Evolutionary conservation across 2,888 invertebrate genomes (phyloP).

Genomic region (Watsonalla binaria): DNA sequence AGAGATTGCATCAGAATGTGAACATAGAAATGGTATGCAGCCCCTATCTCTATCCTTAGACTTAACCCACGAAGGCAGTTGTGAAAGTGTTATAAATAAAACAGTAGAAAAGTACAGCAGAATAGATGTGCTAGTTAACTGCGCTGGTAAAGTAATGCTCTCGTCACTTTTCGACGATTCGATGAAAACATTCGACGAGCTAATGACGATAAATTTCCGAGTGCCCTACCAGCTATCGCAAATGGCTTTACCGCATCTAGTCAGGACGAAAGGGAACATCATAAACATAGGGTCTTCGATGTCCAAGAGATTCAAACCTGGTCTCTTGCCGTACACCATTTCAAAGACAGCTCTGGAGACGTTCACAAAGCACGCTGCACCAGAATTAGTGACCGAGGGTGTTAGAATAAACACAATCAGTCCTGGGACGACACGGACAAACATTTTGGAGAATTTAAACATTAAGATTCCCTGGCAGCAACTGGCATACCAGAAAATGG

Average conservation of each 20-base stretch:
- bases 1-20: conserved; percentile 36
- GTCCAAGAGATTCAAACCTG: conserved; percentile 32
- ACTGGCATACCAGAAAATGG: conserved; percentile 34
- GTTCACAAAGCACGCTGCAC: conserved; percentile 46
- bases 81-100: conserved; percentile 42
- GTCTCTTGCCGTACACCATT: conserved; percentile 45
- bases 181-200: conserved; percentile 48
- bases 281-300: conserved; percentile 46
- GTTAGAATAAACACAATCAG: conserved; percentile 56
- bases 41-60: conserved; percentile 45
- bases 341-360: conserved; percentile 44
- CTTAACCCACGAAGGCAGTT: conserved; percentile 37
- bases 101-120: conserved; percentile 38
- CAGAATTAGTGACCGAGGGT: conserved; percentile 48
- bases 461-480: conserved; percentile 36
- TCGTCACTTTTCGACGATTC: conserved; percentile 46
- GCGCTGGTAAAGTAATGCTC: conserved; percentile 43
- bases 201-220: conserved; percentile 44
- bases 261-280: conserved; percentile 46
- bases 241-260: conserved; percentile 41
- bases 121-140: conserved; percentile 50
- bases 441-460: conserved; percentile 48
- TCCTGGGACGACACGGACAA: conserved; percentile 50
- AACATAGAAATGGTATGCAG: conserved; percentile 29
- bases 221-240: conserved; percentile 53